phyloP scores from a whole-genome alignment of 2,888 invertebrate genomes.

The Lathronympha strigana region DNA sequence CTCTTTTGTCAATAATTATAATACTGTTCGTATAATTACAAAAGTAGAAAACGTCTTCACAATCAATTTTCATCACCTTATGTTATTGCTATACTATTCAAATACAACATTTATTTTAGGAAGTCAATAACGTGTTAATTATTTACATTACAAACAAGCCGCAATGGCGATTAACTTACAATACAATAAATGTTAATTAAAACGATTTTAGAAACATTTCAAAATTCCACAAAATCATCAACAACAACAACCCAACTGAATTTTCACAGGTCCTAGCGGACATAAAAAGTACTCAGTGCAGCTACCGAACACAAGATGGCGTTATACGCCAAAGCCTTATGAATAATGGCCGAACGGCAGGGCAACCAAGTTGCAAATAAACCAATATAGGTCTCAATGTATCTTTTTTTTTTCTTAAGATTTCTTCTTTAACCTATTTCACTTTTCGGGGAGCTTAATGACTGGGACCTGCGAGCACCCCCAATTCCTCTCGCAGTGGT shows the following conservation, averaged over 20 bases:
- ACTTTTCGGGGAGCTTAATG: constrained; percentile 87
- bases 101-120: constrained; percentile 17
- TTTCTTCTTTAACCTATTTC: constrained; percentile 56
- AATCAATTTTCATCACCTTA: constrained; percentile 30
- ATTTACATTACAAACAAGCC: constrained; percentile 34
- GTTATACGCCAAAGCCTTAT: constrained; percentile 61
- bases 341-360: constrained; percentile 42
- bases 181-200: constrained; percentile 18
- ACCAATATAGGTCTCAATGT: constrained; percentile 41
- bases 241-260: constrained; percentile 19
- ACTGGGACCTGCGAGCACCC: constrained; percentile 86
- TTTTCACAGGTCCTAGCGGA: constrained; percentile 22
- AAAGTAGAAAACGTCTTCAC: constrained; percentile 40
- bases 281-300: constrained; percentile 44
- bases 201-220: constrained; percentile 13
- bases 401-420: constrained; percentile 48
- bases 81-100: constrained; percentile 1
- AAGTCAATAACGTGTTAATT: constrained; percentile 16
- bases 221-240: constrained; percentile 23
- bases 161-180: constrained; percentile 32
- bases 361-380: constrained; percentile 31
- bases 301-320: constrained; percentile 63
- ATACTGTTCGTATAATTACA: constrained; percentile 42
- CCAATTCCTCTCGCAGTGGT: constrained; percentile 87
- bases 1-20: constrained; percentile 40